A percentile compares a stretch with the other conserved stretches of the same genome.
Conservation (phyloP, 2,797 vertebrate species). For the Peromyscus aztecus region DNA sequence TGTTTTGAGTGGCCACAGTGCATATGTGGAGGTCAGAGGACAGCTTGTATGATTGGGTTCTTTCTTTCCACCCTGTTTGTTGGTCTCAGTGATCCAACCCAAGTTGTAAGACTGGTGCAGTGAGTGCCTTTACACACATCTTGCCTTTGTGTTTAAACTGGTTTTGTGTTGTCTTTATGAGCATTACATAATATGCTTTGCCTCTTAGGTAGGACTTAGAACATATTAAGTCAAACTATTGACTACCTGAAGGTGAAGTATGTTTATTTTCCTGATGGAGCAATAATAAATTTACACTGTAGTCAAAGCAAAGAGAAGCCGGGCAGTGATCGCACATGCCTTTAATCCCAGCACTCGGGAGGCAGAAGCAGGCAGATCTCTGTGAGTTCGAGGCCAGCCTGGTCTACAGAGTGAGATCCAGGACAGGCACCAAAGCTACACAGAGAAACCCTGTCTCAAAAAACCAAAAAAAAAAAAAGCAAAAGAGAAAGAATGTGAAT, state of each 20-base stretch:
- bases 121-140: background rate
- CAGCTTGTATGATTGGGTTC: background rate
- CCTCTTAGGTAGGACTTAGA: conserved; percentile 53
- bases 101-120: background rate
- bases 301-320: conserved; percentile 20
- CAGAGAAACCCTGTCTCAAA: too few species aligned
- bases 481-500: conserved; percentile 25
- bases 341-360: too few species aligned
- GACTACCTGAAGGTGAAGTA: conserved; percentile 47
- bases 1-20: background rate
- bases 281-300: conserved; percentile 56
- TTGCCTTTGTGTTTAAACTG: background rate
- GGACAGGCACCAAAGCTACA: too few species aligned
- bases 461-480: background rate
- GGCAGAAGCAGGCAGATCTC: too few species aligned
- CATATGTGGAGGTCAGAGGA: background rate
- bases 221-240: conserved; percentile 64
- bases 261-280: conserved; percentile 62
- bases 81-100: background rate
- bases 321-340: too few species aligned
- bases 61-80: background rate
- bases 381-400: too few species aligned
- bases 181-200: conserved; percentile 46
- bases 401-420: too few species aligned
- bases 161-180: conserved; percentile 64